Conservation (phyloP, 2,797 vertebrate species). For the Sebastes nivosus region DNA sequence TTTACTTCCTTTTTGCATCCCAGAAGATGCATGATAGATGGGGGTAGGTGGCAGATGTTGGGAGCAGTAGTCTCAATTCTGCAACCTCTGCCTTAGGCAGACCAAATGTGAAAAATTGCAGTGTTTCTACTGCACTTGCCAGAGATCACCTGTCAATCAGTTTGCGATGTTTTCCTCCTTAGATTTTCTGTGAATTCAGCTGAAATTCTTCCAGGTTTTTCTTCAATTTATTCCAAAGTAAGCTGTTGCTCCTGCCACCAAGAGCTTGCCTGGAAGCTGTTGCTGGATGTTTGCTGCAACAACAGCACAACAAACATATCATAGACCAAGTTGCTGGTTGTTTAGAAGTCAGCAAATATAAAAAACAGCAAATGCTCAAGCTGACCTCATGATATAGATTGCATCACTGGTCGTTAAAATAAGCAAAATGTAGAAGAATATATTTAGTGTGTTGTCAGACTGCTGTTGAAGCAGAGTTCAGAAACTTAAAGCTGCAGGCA, state of each 20-base stretch:
- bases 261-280: neutral
- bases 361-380: neutral
- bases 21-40: neutral
- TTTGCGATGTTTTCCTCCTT: neutral
- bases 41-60: neutral
- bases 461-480: slow-evolving; percentile 22
- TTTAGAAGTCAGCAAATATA: neutral
- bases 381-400: neutral
- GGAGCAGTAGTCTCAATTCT: neutral
- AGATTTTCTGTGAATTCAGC: neutral
- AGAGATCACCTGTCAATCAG: neutral
- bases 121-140: neutral
- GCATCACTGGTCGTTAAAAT: neutral
- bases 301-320: neutral
- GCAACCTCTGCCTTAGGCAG: neutral
- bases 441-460: neutral
- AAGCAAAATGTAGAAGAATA: neutral
- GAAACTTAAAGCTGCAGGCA: slow-evolving; percentile 27
- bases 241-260: neutral
- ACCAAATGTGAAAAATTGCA: neutral
- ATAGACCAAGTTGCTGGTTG: neutral
- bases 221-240: neutral
- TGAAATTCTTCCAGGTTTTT: neutral
- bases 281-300: neutral
- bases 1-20: neutral